Percentiles rank a stretch among this genome's conserved stretches.
These are phyloP conservation scores for Podarcis raffonei DNA, from an alignment of 2,113 vertebrate genomes.

Conservation along the genomic window DNA sequence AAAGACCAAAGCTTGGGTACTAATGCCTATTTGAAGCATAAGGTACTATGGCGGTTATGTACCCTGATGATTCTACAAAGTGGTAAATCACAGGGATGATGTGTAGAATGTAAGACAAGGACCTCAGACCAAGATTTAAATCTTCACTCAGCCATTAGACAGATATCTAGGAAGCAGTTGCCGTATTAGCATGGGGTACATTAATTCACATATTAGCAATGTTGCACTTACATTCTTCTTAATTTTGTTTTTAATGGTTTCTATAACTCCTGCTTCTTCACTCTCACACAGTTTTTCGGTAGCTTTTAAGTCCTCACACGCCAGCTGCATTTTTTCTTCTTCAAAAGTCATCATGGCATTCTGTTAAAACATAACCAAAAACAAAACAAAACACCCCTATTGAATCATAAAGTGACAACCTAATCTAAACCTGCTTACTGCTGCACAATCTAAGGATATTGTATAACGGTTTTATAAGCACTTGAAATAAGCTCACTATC, in stretches of 20 bases:
- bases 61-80: background rate
- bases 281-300: constrained; percentile 97
- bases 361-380: constrained; percentile 70
- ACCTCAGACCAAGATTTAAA: background rate
- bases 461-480: background rate
- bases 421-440: constrained; percentile 12
- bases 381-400: background rate
- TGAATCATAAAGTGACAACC: background rate
- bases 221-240: constrained; percentile 91
- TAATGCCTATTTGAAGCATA: background rate
- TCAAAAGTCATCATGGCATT: constrained; percentile 99
- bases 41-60: background rate
- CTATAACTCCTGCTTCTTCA: constrained; percentile 93
- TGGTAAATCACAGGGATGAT: background rate
- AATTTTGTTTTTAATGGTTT: constrained; percentile 97
- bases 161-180: background rate
- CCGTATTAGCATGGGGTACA: background rate
- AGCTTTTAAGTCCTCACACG: constrained; percentile 94
- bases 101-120: background rate
- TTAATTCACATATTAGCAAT: background rate
- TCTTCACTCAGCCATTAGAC: background rate
- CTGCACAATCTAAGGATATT: constrained; percentile 15
- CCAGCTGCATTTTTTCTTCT: constrained; percentile 98
- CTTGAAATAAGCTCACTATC: background rate
- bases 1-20: background rate